phyloP scores from a whole-genome alignment of 2,113 vertebrate genomes.

The Nesospiza acunhae region DNA sequence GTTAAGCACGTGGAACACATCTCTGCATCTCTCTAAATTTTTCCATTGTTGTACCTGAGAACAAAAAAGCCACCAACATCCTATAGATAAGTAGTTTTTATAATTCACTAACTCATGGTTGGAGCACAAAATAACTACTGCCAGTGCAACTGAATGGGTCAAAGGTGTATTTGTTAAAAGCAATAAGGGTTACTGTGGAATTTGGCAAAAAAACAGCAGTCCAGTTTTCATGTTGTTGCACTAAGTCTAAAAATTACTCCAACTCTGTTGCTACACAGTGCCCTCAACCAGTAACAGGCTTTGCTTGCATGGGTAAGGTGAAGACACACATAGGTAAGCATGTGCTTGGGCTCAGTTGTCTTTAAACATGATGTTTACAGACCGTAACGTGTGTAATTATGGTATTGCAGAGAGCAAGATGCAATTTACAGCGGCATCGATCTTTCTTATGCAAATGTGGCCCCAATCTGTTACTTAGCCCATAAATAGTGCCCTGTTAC shows the following conservation, averaged over 20 bases:
- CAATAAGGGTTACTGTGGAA: neutral
- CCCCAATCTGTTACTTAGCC: neutral
- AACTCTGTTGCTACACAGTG: neutral
- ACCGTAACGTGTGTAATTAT: neutral
- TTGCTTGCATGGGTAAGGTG: neutral
- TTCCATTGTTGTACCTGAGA: neutral
- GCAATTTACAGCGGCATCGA: neutral
- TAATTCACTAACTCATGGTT: neutral
- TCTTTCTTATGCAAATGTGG: conserved; percentile 19
- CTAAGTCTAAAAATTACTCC: neutral
- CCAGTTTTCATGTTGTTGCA: neutral
- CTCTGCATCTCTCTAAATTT: neutral
- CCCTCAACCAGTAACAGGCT: neutral
- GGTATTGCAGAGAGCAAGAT: neutral
- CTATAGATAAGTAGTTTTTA: neutral
- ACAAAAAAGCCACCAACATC: neutral
- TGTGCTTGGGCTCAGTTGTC: neutral
- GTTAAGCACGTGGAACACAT: neutral
- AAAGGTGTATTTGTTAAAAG: neutral
- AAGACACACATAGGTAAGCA: neutral
- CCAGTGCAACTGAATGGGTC: neutral
- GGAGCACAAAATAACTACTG: neutral
- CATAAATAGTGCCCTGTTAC: neutral
- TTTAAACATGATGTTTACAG: conserved; percentile 3
- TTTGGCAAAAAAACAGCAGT: neutral